A percentile compares a stretch with the other conserved stretches of the same genome.
Conservation (phyloP, 2,888 invertebrate species). For the Cinara cedri region DNA sequence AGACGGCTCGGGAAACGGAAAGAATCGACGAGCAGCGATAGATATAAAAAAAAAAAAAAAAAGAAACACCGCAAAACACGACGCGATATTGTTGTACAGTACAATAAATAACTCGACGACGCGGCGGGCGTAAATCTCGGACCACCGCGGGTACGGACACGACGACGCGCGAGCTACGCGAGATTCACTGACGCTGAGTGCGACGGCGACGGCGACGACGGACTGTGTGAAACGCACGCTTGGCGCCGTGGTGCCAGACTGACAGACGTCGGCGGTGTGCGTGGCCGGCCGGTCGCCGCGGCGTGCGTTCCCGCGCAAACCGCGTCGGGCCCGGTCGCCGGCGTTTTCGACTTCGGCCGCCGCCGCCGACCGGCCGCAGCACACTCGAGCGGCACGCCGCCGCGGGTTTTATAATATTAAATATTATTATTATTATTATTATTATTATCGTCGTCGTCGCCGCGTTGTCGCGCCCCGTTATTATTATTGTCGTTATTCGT, state of each 20-base stretch:
- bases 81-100: no score
- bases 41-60: no score
- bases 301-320: conserved; percentile 46
- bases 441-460: not conserved
- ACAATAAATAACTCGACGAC: no score
- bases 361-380: not conserved
- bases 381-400: not conserved
- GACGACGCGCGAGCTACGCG: no score
- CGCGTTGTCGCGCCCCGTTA: no score
- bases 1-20: no score
- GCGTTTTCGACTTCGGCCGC: not conserved
- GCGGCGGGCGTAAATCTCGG: no score
- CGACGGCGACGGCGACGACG: not conserved
- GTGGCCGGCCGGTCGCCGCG: conserved; percentile 17
- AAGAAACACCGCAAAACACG: no score
- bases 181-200: no score
- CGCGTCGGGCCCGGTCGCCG: conserved; percentile 35
- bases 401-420: not conserved
- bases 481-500: no score
- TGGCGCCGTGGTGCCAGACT: conserved; percentile 49
- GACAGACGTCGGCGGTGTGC: conserved; percentile 51
- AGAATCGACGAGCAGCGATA: no score
- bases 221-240: not conserved
- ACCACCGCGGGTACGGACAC: no score
- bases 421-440: conserved; percentile 20